These are phyloP conservation scores for Patella caerulea DNA, from an alignment of 2,888 invertebrate genomes.

Conservation along the genomic window DNA sequence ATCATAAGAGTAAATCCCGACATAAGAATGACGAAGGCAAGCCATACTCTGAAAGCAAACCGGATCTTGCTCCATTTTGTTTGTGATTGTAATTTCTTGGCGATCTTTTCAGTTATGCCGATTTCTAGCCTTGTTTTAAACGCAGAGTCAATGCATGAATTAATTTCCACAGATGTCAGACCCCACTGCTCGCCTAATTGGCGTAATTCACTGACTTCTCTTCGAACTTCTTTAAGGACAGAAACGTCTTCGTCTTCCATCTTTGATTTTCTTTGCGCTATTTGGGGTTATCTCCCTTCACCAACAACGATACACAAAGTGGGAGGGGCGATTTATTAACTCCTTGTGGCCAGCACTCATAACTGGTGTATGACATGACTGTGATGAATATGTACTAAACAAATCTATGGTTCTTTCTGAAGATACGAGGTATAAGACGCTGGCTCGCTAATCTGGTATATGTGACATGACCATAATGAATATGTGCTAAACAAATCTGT, in stretches of 20 bases:
- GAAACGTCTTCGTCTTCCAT: not conserved
- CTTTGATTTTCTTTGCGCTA: not conserved
- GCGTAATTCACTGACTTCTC: not conserved
- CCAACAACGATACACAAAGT: no score
- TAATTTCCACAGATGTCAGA: not conserved
- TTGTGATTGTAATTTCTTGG: not conserved
- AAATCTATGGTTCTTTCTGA: no score
- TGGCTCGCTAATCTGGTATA: no score
- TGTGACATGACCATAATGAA: no score
- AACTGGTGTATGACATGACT: no score
- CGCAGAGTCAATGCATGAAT: not conserved
- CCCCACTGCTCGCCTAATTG: not conserved
- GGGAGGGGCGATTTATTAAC: no score
- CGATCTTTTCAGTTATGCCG: not conserved
- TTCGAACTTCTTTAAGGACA: not conserved
- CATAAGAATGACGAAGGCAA: not conserved
- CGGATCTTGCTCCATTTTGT: conserved; percentile 10
- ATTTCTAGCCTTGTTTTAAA: not conserved
- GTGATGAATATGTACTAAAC: no score
- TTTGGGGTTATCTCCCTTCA: not conserved
- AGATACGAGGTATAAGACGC: no score
- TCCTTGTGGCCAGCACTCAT: no score
- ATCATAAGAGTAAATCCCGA: not conserved
- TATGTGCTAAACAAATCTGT: no score
- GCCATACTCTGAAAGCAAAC: not conserved